Conservation (phyloP, 2,797 vertebrate species). For the Lagocephalus sceleratus region DNA sequence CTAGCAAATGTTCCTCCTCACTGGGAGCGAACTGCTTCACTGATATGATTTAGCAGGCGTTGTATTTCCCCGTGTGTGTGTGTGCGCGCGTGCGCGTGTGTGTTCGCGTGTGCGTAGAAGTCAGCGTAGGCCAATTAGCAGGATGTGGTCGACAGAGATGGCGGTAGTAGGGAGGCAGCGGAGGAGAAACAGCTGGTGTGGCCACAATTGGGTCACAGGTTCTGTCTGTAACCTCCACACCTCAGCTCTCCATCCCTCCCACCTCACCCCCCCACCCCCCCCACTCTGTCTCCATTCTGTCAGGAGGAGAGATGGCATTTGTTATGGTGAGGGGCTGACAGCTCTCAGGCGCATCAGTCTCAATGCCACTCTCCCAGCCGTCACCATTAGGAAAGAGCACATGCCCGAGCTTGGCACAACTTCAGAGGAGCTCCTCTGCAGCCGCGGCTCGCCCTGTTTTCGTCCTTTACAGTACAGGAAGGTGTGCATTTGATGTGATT, state of each 20-base stretch:
- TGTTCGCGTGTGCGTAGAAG: slow-evolving; percentile 21
- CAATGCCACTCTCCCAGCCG: slow-evolving; percentile 60
- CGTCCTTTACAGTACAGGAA: slow-evolving; percentile 42
- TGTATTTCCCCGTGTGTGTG: slow-evolving; percentile 9
- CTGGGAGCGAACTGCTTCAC: slow-evolving; percentile 43
- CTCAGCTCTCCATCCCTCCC: slow-evolving; percentile 15
- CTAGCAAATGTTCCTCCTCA: slow-evolving; percentile 41
- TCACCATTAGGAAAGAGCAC: slow-evolving; percentile 68
- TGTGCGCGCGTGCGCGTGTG: slow-evolving; percentile 18
- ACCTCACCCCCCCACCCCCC: slow-evolving; percentile 28
- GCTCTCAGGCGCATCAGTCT: slow-evolving; percentile 70
- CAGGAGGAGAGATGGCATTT: slow-evolving; percentile 60
- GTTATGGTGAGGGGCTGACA: slow-evolving; percentile 69
- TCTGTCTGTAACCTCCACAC: slow-evolving; percentile 62
- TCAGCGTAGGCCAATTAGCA: slow-evolving; percentile 74
- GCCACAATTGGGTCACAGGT: slow-evolving; percentile 74
- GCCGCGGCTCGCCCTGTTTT: slow-evolving; percentile 15
- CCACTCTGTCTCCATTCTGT: slow-evolving; percentile 60
- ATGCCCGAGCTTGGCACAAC: slow-evolving; percentile 58
- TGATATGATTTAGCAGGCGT: slow-evolving; percentile 37
- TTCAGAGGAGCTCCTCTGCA: slow-evolving; percentile 56
- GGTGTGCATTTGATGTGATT: slow-evolving; percentile 53
- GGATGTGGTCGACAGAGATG: slow-evolving; percentile 70
- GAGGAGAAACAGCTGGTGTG: slow-evolving; percentile 74
- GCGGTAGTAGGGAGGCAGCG: slow-evolving; percentile 55